Percentiles rank a stretch among this genome's conserved stretches.
These are phyloP conservation scores for Phoxinus phoxinus DNA, from an alignment of 2,113 vertebrate species.

Conservation along the genomic window DNA sequence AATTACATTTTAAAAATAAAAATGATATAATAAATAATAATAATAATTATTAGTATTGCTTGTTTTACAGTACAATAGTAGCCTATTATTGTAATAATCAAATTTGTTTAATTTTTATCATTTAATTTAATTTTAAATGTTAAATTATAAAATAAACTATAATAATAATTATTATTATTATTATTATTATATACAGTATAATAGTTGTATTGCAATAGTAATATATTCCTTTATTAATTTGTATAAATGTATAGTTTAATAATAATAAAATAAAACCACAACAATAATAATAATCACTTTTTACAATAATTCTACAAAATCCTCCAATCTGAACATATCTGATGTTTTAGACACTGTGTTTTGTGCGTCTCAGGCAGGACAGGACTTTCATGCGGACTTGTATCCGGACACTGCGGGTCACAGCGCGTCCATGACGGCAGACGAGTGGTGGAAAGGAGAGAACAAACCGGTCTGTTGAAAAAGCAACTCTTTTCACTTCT, in stretches of 20 bases:
- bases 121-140: too few species aligned
- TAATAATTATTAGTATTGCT: too few species aligned
- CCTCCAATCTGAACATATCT: background rate
- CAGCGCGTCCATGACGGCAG: constrained; percentile 74
- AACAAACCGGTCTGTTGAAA: constrained; percentile 80
- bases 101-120: background rate
- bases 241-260: background rate
- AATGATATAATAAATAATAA: too few species aligned
- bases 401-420: constrained; percentile 84
- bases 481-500: background rate
- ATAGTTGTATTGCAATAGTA: background rate
- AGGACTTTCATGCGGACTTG: constrained; percentile 91
- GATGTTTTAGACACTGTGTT: background rate
- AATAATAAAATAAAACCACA: background rate
- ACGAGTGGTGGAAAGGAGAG: constrained; percentile 89
- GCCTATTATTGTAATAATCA: too few species aligned
- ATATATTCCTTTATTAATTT: background rate
- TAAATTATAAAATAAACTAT: too few species aligned
- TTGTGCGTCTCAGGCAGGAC: constrained; percentile 71
- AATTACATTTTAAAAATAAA: too few species aligned
- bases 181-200: too few species aligned
- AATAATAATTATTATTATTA: too few species aligned
- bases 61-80: background rate
- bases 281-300: background rate
- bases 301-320: background rate